Percentiles rank a stretch among this genome's conserved stretches.
phyloP scores from a whole-genome alignment of 2,888 invertebrate species.

The Drosophila recens region DNA sequence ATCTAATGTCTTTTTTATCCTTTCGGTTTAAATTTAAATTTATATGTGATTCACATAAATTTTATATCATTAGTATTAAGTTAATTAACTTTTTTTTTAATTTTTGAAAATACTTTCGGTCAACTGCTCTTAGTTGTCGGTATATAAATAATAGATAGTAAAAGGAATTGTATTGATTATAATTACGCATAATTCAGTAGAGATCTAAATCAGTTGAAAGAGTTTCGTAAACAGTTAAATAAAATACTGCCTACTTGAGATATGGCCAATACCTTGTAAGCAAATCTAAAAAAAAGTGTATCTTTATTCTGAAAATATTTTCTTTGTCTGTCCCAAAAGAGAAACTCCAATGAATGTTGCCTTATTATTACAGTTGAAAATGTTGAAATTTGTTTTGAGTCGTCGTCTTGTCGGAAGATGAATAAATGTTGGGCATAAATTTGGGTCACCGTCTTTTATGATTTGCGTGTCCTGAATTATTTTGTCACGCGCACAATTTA shows the following conservation, averaged over 20 bases:
- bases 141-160: too few species aligned
- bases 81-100: too few species aligned
- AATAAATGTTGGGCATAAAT: constrained; percentile 24
- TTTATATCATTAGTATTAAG: too few species aligned
- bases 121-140: too few species aligned
- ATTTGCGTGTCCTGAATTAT: constrained; percentile 57
- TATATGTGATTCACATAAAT: too few species aligned
- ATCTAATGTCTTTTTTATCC: too few species aligned
- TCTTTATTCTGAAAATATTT: background rate
- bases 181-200: too few species aligned
- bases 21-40: too few species aligned
- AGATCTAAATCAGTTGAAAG: background rate
- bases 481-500: constrained; percentile 42
- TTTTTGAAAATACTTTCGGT: too few species aligned
- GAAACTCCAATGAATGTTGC: background rate
- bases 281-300: background rate
- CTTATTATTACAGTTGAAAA: constrained; percentile 5
- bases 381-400: background rate
- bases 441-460: constrained; percentile 36
- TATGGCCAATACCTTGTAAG: background rate
- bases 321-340: background rate
- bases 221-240: background rate
- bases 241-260: background rate
- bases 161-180: too few species aligned
- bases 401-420: constrained; percentile 14